These are phyloP conservation scores for Nothocercus julius DNA, from an alignment of 2,113 vertebrate genomes.

Conservation along the genomic window DNA sequence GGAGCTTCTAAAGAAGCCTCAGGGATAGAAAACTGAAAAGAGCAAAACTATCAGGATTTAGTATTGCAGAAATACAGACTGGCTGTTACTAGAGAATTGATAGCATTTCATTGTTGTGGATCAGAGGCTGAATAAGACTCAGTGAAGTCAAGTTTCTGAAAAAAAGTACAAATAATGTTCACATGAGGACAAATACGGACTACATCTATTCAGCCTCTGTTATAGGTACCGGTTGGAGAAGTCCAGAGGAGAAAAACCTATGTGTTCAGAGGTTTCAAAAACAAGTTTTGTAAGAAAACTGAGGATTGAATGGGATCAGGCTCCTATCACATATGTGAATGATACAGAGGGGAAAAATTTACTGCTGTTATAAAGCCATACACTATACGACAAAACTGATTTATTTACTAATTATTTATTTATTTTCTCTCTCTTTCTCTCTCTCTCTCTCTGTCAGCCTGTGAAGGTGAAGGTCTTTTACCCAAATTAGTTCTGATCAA, in stretches of 20 bases:
- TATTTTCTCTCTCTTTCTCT: background rate
- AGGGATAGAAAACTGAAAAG: background rate
- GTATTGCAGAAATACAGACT: background rate
- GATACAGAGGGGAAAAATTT: background rate
- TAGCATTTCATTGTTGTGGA: background rate
- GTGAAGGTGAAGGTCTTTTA: slow-evolving; percentile 56
- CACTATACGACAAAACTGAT: background rate
- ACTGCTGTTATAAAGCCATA: background rate
- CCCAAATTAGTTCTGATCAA: slow-evolving; percentile 53
- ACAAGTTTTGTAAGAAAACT: too few relatives aligned
- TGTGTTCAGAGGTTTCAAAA: too few relatives aligned
- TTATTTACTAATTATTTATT: background rate
- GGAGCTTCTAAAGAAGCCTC: background rate
- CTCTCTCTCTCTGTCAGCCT: slow-evolving; percentile 25
- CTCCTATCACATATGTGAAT: background rate
- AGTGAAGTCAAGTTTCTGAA: background rate
- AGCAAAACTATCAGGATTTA: background rate
- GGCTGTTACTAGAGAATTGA: background rate
- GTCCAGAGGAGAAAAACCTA: too few relatives aligned
- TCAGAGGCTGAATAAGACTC: background rate
- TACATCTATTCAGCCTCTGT: too few relatives aligned
- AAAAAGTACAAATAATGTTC: background rate
- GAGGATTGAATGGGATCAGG: too few relatives aligned
- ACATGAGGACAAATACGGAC: too few relatives aligned
- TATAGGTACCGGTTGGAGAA: too few relatives aligned